Base-by-base conservation (phyloP, 2,888 invertebrate genomes). In the Encarsia formosa region DNA sequence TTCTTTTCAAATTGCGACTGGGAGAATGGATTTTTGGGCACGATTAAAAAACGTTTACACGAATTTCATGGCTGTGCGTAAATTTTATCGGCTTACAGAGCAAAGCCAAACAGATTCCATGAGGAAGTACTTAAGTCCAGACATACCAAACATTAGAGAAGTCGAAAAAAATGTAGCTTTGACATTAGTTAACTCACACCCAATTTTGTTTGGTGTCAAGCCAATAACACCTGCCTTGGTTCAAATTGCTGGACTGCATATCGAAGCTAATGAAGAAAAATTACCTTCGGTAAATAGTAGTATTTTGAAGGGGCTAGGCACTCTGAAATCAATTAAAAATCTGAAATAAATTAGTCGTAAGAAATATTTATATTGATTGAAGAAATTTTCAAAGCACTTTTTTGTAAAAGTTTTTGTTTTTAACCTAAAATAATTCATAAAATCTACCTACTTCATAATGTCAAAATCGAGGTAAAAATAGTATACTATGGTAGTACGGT, bases 191-290 rank as follows among this genome's bases (percentile, higher is more conserved):
- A 81, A 81, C 62, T 74, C 76, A 39, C 76, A 80, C 66, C 70
- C 73, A 38, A 73, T 76, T 5, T 56, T 80, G 20, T 73, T 74
- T 32, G 75, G 75, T 2, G 61, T 76, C 5, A 71, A 76, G 37
- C 78, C 81, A 11, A 61, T 69, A 1, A 69, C 75, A 1, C 71
- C 77, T 1, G 71, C 70, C 6, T 68, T 80, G 55, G 67, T 81
- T 5, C 75, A 78, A 34, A 75, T 80, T 9, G 81, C 76, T 16
- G 81, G 80, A 29, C 64, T 79, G 44, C 81, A 81, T 54, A 72
- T 80, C 34, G 73, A 74, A 45, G 66, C 54, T 4, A 57, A 62
- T 1, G 45, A 56, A 1, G 5, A 44, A 18, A 5, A 11, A 5
- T 24, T 45, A 20, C 32, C 48, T 1, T 5, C 20, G 49, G 58